Base-by-base conservation (phyloP, 2,113 vertebrate species). In the Psophia crepitans region DNA sequence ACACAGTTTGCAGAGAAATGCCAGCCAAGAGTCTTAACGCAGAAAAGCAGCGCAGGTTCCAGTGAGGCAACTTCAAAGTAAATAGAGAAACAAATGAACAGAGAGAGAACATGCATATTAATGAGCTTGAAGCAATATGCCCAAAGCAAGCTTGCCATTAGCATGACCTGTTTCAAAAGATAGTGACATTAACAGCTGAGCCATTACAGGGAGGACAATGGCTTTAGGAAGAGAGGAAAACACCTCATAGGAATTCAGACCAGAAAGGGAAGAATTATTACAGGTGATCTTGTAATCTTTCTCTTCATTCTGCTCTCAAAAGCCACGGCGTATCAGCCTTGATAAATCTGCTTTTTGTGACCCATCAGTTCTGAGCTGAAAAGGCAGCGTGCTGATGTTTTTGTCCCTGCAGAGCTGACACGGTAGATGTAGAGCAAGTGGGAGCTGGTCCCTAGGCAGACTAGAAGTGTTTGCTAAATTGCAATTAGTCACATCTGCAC, bases 41-140 rank as follows among this genome's bases (percentile, higher is more conserved):
- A 87, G 87, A 92, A 94, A 93, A 87, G 30, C 75, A 74, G 65
- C 51, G 84, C 90, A 94, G 96, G 79, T 95, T 97, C 84, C 70
- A 96, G 61, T 0, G 4, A 96, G 93, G 70, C 16, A 33, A 93
- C 94, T 97, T 97, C 94, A 96, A 96, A 97, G 94, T 93, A 97
- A 94, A 96, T 48, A 85, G 49, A 70, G 80, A 75, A 96, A 96
- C 35, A 93, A 96, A 88, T 74, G 89, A 93, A 82, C 10, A 76
- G 74, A 84, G 78, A 74, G 87, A 65, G 76, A 94, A 32, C 68
- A 43, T 95, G 75, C 87, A 90, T 97, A 92, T 96, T 93, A 97
- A 98, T 95, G 79, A 95, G 70, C 39, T 54, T 64, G 51, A 87
- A 93, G 86, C 80, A 87, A 75, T 82, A 70, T 75, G 56, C 78